Evolutionary conservation across 1,140 invertebrate species (phyloP).

Genomic region (Coelopa frigida): DNA sequence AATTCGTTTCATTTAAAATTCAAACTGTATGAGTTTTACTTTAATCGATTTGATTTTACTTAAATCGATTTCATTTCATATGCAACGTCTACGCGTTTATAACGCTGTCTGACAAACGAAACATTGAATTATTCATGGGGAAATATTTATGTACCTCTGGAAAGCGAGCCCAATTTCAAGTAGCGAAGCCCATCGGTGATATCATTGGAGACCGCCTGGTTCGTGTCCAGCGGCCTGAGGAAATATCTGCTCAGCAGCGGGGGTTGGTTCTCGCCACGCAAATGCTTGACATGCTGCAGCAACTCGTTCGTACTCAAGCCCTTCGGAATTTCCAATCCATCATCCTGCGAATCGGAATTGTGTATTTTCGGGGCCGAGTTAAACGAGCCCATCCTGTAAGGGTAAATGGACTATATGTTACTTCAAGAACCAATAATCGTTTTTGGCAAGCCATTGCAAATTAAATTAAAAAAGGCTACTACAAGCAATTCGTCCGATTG

Average conservation of each 20-base stretch:
- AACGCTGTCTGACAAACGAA: no score
- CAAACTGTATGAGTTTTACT: no score
- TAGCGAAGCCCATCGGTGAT: constrained; percentile 42
- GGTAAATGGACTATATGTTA: constrained; percentile 11
- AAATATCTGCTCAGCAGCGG: constrained; percentile 33
- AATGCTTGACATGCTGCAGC: constrained; percentile 48
- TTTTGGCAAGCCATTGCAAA: not conserved
- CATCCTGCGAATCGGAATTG: constrained; percentile 58
- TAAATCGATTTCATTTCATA: no score
- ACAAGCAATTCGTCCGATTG: no score
- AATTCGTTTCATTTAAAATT: constrained; percentile 7
- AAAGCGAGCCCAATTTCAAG: constrained; percentile 46
- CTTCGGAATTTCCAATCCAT: constrained; percentile 50
- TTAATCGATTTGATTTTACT: no score
- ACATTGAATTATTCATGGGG: no score
- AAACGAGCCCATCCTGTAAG: constrained; percentile 66
- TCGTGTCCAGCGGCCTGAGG: constrained; percentile 20
- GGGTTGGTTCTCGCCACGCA: constrained; percentile 27
- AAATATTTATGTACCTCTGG: constrained; percentile 46
- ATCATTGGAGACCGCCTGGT: constrained; percentile 19
- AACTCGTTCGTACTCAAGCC: constrained; percentile 48
- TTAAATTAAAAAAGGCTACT: no score
- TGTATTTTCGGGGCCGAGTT: constrained; percentile 59
- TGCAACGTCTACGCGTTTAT: no score
- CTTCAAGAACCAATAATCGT: not conserved